Conservation (phyloP, 2,797 vertebrate species). For the Muraenolepis orangiensis region DNA sequence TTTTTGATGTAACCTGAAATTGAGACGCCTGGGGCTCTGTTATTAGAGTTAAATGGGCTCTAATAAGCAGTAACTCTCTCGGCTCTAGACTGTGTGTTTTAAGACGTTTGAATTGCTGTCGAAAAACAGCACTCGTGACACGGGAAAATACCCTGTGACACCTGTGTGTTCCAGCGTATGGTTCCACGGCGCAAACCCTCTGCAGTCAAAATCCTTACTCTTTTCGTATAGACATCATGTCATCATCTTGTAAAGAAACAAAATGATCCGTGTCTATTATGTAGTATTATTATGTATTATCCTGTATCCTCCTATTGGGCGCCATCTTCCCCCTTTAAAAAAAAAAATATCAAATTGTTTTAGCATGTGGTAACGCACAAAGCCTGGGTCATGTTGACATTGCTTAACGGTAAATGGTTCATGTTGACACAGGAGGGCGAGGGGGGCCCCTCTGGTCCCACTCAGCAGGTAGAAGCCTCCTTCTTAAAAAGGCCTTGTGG, state of each 20-base stretch:
- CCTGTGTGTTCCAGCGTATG: not conserved
- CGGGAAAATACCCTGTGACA: not conserved
- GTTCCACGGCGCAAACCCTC: not conserved
- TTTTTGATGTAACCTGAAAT: not conserved
- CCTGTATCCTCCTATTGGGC: too few species aligned
- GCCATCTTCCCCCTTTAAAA: too few species aligned
- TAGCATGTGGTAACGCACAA: not conserved
- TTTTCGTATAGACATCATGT: not conserved
- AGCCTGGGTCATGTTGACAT: not conserved
- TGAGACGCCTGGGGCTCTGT: not conserved
- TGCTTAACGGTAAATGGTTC: not conserved
- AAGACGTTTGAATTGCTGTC: not conserved
- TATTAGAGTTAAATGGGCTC: not conserved
- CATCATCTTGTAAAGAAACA: not conserved
- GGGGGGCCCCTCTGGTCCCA: not conserved
- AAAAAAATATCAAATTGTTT: not conserved
- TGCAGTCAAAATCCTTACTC: not conserved
- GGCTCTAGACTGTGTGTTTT: not conserved
- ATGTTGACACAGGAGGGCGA: not conserved
- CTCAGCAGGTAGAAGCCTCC: not conserved
- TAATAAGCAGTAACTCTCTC: not conserved
- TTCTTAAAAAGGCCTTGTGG: conserved; percentile 26
- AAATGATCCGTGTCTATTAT: not conserved
- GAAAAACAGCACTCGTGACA: not conserved
- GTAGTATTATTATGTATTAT: not conserved